phyloP scores from a whole-genome alignment of 2,888 invertebrate genomes.

The Agrochola circellaris region DNA sequence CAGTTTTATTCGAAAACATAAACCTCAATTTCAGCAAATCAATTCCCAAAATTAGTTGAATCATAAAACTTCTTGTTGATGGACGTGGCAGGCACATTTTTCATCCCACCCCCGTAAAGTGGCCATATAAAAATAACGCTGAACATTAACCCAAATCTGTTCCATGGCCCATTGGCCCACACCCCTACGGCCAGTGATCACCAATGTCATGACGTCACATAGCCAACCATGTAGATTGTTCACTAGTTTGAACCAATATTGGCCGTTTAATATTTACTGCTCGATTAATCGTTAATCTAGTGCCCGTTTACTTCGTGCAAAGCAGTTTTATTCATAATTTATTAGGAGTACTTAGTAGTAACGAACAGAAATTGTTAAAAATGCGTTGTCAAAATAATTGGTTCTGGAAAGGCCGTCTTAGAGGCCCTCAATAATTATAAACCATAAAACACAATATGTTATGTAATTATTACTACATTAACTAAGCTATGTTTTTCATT shows the following conservation, averaged over 20 bases:
- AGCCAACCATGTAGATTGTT: constrained; percentile 45
- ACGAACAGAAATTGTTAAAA: constrained; percentile 1
- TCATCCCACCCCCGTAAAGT: constrained; percentile 43
- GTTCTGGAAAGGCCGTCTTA: not conserved
- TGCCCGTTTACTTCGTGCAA: constrained; percentile 13
- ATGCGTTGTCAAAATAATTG: not conserved
- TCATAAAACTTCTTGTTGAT: constrained; percentile 45
- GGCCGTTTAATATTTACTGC: constrained; percentile 41
- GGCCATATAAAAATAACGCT: constrained; percentile 58
- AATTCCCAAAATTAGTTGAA: constrained; percentile 45
- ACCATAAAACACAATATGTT: not conserved
- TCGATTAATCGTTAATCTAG: constrained; percentile 43
- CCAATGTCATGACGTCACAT: constrained; percentile 63
- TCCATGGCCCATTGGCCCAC: constrained; percentile 56
- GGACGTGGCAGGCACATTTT: constrained; percentile 38
- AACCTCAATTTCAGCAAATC: constrained; percentile 40
- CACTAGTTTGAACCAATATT: constrained; percentile 46
- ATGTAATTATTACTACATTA: not conserved
- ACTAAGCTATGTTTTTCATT: not conserved
- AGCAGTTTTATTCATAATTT: constrained; percentile 24
- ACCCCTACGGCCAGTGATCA: constrained; percentile 58
- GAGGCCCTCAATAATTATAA: too few species aligned
- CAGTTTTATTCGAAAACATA: constrained; percentile 11
- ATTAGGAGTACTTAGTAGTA: not conserved
- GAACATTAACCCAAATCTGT: constrained; percentile 65